These are phyloP conservation scores for Sciurus niger DNA, from an alignment of 2,113 vertebrate genomes.

Conservation along the genomic window DNA sequence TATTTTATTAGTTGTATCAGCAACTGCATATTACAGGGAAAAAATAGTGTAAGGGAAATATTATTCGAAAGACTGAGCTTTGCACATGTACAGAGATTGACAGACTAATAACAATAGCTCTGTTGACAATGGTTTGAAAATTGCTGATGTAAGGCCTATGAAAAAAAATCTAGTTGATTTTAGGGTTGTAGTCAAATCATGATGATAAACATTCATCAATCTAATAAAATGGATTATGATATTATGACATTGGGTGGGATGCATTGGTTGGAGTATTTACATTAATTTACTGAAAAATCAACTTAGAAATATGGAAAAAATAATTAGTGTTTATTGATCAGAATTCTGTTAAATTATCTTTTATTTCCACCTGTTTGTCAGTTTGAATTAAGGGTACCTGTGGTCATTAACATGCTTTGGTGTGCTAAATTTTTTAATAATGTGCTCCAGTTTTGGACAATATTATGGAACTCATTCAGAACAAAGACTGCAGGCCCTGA, in stretches of 20 bases:
- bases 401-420: background rate
- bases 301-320: slow-evolving; percentile 31
- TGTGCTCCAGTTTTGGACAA: slow-evolving; percentile 27
- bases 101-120: background rate
- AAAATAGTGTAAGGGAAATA: background rate
- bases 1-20: background rate
- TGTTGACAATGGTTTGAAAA: background rate
- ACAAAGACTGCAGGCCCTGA: background rate
- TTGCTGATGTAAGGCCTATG: background rate
- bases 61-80: slow-evolving; percentile 29
- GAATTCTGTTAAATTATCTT: slow-evolving; percentile 48
- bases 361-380: slow-evolving; percentile 23
- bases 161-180: slow-evolving; percentile 33
- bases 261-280: background rate
- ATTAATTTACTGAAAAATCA: slow-evolving; percentile 52
- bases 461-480: slow-evolving; percentile 26
- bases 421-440: slow-evolving; percentile 46
- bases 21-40: background rate
- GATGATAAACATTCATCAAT: background rate
- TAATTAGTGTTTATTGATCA: slow-evolving; percentile 56
- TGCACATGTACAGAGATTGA: background rate
- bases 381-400: slow-evolving; percentile 51
- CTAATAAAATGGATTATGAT: slow-evolving; percentile 41
- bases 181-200: background rate
- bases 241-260: background rate